Conservation (phyloP, 2,888 invertebrate genomes). For the Drosophila neotestacea region DNA sequence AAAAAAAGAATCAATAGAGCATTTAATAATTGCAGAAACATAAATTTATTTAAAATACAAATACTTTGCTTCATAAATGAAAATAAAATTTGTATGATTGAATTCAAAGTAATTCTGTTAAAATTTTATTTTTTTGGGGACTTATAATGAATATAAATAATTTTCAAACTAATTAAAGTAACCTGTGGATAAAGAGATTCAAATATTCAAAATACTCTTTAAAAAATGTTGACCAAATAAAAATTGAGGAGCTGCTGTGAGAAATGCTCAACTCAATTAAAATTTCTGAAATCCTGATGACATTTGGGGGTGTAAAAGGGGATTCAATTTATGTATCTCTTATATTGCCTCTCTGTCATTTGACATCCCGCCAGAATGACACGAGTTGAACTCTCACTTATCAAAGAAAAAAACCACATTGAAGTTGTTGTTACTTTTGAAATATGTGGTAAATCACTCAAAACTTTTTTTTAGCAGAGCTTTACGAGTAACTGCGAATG, state of each 20-base stretch:
- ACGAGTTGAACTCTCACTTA: conserved; percentile 8
- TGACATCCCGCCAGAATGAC: conserved; percentile 2
- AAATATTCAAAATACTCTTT: too few relatives aligned
- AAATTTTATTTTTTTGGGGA: too few relatives aligned
- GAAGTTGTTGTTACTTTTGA: conserved; percentile 9
- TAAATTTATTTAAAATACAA: too few relatives aligned
- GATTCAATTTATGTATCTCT: conserved; percentile 1
- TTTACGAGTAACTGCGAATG: conserved; percentile 52
- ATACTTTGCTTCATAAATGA: too few relatives aligned
- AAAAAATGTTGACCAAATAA: neutral
- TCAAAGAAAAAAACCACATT: conserved; percentile 21
- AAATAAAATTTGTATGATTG: too few relatives aligned
- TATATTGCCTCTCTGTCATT: neutral
- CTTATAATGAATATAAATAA: neutral
- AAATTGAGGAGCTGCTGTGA: neutral
- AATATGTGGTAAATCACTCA: conserved; percentile 29
- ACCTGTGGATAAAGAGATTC: too few relatives aligned
- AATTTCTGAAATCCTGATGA: conserved; percentile 1
- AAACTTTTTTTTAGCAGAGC: conserved; percentile 28
- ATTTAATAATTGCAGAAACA: too few relatives aligned
- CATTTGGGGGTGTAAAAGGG: neutral
- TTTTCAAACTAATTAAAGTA: too few relatives aligned
- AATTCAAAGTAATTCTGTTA: too few relatives aligned
- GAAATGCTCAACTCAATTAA: neutral
- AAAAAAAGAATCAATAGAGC: neutral